phyloP scores from a whole-genome alignment of 2,113 vertebrate genomes.

The Ovis canadensis region DNA sequence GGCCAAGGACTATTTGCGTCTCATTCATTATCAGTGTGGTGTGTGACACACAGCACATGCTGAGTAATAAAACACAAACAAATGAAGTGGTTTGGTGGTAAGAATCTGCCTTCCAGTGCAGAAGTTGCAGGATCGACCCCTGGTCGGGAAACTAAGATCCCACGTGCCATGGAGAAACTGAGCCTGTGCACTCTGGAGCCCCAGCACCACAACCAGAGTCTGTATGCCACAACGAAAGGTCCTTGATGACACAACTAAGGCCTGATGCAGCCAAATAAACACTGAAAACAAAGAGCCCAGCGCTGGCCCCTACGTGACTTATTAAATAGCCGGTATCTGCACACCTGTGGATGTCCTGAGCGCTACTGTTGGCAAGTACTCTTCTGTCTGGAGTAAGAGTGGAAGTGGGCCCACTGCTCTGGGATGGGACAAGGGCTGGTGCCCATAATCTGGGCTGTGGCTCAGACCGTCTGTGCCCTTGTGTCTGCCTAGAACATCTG shows the following conservation, averaged over 20 bases:
- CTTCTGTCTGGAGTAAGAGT: background rate
- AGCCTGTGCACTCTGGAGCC: background rate
- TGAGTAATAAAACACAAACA: background rate
- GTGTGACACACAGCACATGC: background rate
- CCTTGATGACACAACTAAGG: background rate
- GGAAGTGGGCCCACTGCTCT: background rate
- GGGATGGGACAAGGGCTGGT: conserved; percentile 20
- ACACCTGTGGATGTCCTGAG: background rate
- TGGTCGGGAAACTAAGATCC: background rate
- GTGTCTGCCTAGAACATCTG: background rate
- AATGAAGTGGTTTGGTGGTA: background rate
- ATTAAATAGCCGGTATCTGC: rapidly evolving
- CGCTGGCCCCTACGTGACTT: background rate
- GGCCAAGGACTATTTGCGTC: background rate
- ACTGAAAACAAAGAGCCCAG: background rate
- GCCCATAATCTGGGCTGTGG: background rate
- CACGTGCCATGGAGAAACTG: background rate
- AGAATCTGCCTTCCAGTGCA: background rate
- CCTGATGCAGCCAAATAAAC: background rate
- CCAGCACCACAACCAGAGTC: background rate
- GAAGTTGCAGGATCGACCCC: background rate
- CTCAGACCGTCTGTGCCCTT: background rate
- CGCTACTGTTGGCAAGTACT: conserved; percentile 4
- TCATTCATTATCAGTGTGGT: background rate
- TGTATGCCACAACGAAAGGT: background rate